A percentile compares a stretch with the other conserved stretches of the same genome.
phyloP scores from a whole-genome alignment of 2,888 invertebrate species.

The Drosophila sordidula region DNA sequence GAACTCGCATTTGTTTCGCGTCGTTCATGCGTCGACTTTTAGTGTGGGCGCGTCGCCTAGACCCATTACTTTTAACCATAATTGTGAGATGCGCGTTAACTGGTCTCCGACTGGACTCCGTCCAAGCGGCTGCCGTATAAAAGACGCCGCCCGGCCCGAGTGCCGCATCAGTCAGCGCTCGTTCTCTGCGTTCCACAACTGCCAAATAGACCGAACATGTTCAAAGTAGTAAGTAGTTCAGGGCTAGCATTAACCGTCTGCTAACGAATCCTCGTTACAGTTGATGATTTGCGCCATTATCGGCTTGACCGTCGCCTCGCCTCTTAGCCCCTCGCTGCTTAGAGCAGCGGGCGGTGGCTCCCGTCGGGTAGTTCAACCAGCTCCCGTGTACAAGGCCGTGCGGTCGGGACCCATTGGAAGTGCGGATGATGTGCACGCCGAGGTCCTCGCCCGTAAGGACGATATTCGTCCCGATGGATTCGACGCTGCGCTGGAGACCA shows the following conservation, averaged over 20 bases:
- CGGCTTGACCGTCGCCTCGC: constrained; percentile 56
- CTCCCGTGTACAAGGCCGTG: background rate
- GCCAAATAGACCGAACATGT: constrained; percentile 54
- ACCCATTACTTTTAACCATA: constrained; percentile 33
- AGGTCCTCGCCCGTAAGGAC: constrained; percentile 44
- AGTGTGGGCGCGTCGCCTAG: constrained; percentile 24
- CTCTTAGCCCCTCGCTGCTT: background rate
- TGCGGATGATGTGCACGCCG: constrained; percentile 59
- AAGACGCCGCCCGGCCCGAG: constrained; percentile 31
- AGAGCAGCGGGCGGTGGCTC: background rate
- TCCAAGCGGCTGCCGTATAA: constrained; percentile 46
- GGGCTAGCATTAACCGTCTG: background rate
- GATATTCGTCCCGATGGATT: constrained; percentile 79
- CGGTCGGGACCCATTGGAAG: background rate
- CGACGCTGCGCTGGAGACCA: constrained; percentile 51
- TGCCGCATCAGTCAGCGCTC: constrained; percentile 60
- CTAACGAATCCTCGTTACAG: constrained; percentile 36
- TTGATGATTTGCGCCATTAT: constrained; percentile 61
- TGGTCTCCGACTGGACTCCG: constrained; percentile 16
- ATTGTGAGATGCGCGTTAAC: constrained; percentile 22
- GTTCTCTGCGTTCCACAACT: constrained; percentile 48
- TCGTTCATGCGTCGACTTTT: constrained; percentile 2
- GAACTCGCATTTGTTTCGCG: constrained; percentile 11
- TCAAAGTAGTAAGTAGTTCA: constrained; percentile 66
- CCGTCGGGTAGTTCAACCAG: background rate